A percentile compares a stretch with the other conserved stretches of the same genome.
These are phyloP conservation scores for Scaptomyza caliginosa DNA, from an alignment of 2,888 invertebrate genomes.

Conservation along the genomic window DNA sequence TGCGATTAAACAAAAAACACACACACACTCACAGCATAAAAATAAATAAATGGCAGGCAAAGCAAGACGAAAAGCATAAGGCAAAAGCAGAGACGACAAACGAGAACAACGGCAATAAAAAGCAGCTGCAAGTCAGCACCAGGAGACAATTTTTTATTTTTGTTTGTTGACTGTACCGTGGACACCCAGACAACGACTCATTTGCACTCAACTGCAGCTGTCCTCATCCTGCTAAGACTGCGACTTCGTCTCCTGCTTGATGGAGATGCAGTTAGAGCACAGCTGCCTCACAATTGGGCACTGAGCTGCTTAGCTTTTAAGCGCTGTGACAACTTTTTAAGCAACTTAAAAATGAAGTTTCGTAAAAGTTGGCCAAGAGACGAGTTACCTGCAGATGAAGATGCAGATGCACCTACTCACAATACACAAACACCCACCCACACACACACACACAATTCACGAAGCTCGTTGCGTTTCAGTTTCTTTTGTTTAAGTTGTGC, in stretches of 20 bases:
- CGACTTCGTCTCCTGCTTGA: background rate
- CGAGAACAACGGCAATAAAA: constrained; percentile 60
- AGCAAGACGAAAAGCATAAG: constrained; percentile 35
- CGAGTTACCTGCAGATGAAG: constrained; percentile 51
- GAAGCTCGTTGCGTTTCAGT: constrained; percentile 45
- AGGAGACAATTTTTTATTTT: constrained; percentile 24
- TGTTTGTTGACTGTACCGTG: constrained; percentile 24
- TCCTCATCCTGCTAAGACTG: constrained; percentile 1
- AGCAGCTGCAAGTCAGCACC: constrained; percentile 73
- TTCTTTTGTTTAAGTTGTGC: constrained; percentile 74
- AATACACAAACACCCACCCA: constrained; percentile 20
- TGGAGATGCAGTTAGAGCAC: background rate
- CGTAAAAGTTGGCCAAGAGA: constrained; percentile 40
- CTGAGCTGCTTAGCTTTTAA: constrained; percentile 71
- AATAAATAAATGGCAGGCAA: constrained; percentile 71
- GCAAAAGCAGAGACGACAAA: constrained; percentile 37
- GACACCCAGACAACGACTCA: constrained; percentile 41
- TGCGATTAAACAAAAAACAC: constrained; percentile 43
- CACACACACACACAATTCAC: constrained; percentile 21
- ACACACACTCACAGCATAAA: constrained; percentile 42
- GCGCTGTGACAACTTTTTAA: constrained; percentile 79
- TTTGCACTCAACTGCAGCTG: constrained; percentile 66
- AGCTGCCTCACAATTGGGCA: constrained; percentile 54
- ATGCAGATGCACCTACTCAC: constrained; percentile 25
- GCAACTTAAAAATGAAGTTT: constrained; percentile 75